phyloP scores from a whole-genome alignment of 2,113 vertebrate genomes.

The Hiodon alosoides region DNA sequence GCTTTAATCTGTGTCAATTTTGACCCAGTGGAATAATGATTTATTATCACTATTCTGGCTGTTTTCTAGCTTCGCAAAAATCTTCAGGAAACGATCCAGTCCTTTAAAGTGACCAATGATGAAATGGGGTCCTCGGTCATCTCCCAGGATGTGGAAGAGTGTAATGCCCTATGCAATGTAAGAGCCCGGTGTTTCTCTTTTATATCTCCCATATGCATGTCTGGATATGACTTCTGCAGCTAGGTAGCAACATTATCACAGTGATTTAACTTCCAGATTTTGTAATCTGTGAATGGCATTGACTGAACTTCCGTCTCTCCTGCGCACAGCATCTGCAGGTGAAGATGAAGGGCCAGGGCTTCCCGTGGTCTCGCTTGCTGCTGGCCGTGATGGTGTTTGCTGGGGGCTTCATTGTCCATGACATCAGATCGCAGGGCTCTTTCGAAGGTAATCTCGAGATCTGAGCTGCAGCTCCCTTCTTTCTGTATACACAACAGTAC shows the following conservation, averaged over 20 bases:
- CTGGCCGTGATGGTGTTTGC: conserved; percentile 66
- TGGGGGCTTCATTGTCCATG: conserved; percentile 71
- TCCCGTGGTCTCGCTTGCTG: conserved; percentile 75
- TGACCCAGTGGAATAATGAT: too few species aligned
- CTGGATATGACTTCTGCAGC: too few species aligned
- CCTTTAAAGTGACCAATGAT: conserved; percentile 84
- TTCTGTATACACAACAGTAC: too few species aligned
- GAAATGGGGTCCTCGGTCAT: conserved; percentile 60
- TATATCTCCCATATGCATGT: too few species aligned
- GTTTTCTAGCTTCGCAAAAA: conserved; percentile 67
- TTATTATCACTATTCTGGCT: background rate
- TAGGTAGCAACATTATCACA: too few species aligned
- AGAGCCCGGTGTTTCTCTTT: background rate
- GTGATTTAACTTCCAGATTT: too few species aligned
- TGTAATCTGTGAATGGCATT: background rate
- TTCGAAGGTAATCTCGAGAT: conserved; percentile 63
- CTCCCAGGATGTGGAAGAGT: conserved; percentile 60
- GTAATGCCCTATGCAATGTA: conserved; percentile 76
- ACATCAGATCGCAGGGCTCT: conserved; percentile 70
- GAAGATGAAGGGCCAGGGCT: conserved; percentile 66
- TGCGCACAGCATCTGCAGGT: conserved; percentile 60
- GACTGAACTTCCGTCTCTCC: background rate
- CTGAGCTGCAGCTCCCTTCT: background rate
- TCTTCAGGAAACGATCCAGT: conserved; percentile 80
- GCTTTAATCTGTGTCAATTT: too few species aligned